Evolutionary conservation across 2,113 vertebrate species (phyloP).

Genomic region (Indicator indicator): DNA sequence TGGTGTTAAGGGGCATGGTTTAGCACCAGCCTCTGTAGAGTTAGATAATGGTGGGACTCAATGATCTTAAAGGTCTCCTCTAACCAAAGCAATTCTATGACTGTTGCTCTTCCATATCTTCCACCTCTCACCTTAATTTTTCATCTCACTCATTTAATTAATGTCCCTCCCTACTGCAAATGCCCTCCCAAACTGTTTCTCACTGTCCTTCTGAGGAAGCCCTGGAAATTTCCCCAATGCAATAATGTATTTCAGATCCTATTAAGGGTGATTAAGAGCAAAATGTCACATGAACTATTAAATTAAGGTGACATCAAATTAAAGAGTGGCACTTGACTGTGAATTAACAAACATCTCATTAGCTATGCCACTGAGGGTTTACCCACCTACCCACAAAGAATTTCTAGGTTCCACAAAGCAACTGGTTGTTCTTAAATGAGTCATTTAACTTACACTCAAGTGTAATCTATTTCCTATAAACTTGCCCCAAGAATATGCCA

Average conservation of each 20-base stretch:
- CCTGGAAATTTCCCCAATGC: background rate
- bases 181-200: background rate
- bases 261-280: background rate
- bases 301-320: background rate
- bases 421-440: background rate
- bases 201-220: background rate
- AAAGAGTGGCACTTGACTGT: background rate
- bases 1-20: no score
- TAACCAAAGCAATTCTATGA: no score
- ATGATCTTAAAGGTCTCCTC: no score
- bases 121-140: background rate
- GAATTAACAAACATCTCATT: background rate
- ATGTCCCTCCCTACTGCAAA: background rate
- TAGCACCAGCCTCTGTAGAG: no score
- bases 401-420: background rate
- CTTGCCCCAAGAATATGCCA: rapidly evolving
- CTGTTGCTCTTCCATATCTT: rapidly evolving
- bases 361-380: background rate
- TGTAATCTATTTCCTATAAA: background rate
- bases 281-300: background rate
- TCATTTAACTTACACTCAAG: background rate
- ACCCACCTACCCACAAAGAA: background rate
- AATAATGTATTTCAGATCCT: background rate
- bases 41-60: no score
- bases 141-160: rapidly evolving